phyloP scores from a whole-genome alignment of 2,113 vertebrate genomes.

The Pseudorasbora parva region DNA sequence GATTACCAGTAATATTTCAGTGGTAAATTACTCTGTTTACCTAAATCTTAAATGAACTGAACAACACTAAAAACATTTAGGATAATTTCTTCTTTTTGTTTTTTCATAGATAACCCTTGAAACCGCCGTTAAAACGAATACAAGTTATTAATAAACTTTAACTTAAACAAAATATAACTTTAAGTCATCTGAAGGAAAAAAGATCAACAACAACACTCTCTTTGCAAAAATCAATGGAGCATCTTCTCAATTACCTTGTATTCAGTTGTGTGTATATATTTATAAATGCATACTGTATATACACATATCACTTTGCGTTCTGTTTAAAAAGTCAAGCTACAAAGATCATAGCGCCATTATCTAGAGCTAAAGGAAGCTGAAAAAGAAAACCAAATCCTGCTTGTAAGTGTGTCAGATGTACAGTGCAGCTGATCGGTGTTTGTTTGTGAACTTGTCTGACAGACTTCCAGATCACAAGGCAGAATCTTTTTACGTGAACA shows the following conservation, averaged over 20 bases:
- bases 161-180: background rate
- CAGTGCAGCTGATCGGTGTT: background rate
- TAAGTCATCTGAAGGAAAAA: too few relatives aligned
- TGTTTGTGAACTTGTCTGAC: conserved; percentile 25
- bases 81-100: background rate
- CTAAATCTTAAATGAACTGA: background rate
- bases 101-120: too few relatives aligned
- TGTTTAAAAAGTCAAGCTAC: background rate
- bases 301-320: background rate
- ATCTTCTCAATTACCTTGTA: too few relatives aligned
- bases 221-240: background rate
- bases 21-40: background rate
- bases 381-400: background rate
- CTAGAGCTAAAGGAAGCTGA: conserved; percentile 5
- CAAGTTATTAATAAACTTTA: background rate
- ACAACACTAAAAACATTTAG: background rate
- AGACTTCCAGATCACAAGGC: conserved; percentile 13
- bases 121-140: background rate
- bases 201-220: background rate
- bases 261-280: too few relatives aligned
- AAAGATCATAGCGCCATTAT: background rate
- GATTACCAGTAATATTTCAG: background rate
- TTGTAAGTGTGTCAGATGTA: background rate
- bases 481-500: background rate
- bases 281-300: background rate